Conservation (phyloP, 2,888 invertebrate species). For the Thumatha senex region DNA sequence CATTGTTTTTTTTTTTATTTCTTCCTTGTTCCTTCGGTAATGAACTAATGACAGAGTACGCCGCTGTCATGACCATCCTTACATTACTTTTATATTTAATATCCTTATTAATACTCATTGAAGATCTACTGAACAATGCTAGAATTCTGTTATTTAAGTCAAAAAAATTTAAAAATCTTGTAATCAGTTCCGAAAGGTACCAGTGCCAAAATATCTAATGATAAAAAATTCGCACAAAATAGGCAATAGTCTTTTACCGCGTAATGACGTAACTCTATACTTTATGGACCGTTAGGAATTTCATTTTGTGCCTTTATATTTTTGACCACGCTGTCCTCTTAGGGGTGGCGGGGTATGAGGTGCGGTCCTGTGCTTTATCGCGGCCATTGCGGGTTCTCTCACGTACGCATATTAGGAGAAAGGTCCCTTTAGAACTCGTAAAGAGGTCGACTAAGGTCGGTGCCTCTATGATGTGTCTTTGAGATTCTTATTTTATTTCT, state of each 20-base stretch:
- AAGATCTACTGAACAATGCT: too few relatives aligned
- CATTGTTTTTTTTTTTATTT: too few relatives aligned
- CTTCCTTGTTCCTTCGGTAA: too few relatives aligned
- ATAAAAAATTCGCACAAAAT: constrained; percentile 33
- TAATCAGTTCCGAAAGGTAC: constrained; percentile 24
- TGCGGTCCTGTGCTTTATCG: constrained; percentile 53
- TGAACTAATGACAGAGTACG: too few relatives aligned
- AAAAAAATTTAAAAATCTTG: constrained; percentile 10
- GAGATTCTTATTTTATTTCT: constrained; percentile 47
- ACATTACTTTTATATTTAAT: too few relatives aligned
- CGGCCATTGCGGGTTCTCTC: constrained; percentile 57
- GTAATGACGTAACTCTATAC: constrained; percentile 80
- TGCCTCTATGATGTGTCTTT: constrained; percentile 50
- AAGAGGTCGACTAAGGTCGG: constrained; percentile 65
- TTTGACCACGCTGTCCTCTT: constrained; percentile 63
- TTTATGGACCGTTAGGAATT: constrained; percentile 73
- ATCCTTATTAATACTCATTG: too few relatives aligned
- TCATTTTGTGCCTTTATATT: constrained; percentile 75
- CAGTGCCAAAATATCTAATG: constrained; percentile 24
- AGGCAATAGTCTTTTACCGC: constrained; percentile 43
- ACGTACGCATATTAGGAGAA: constrained; percentile 71
- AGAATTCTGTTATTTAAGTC: not conserved
- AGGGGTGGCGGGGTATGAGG: constrained; percentile 13
- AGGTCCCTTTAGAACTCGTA: constrained; percentile 65
- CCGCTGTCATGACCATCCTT: too few relatives aligned